Conservation (phyloP, 2,113 vertebrate species). For the Noturus placidus region DNA sequence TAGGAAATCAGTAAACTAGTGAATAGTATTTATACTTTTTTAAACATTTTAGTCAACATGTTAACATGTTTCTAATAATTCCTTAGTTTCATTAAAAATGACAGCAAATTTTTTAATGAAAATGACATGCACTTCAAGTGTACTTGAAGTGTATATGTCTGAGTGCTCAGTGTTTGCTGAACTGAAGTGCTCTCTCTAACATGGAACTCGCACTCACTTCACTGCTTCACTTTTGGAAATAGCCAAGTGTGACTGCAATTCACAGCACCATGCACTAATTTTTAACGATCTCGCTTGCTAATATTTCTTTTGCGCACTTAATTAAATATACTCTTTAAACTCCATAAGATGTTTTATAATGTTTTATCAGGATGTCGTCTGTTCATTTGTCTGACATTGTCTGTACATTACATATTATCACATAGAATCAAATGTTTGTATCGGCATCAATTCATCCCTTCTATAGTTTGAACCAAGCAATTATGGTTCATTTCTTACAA, state of each 20-base stretch:
- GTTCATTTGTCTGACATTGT: not conserved
- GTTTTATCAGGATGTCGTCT: not conserved
- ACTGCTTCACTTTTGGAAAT: not conserved
- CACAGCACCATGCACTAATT: not conserved
- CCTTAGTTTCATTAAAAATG: not conserved
- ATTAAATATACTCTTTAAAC: slow-evolving; percentile 2
- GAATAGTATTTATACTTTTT: not conserved
- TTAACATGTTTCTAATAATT: not conserved
- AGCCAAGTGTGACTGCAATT: not conserved
- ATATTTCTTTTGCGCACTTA: not conserved
- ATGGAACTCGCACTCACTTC: not conserved
- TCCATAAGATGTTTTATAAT: not conserved
- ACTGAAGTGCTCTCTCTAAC: not conserved
- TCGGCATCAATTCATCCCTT: not conserved
- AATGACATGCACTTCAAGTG: not conserved
- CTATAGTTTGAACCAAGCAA: not conserved
- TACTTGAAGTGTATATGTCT: not conserved
- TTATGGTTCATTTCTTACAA: not conserved
- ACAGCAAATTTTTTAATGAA: too few species aligned
- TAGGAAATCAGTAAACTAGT: not conserved
- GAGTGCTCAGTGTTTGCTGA: not conserved
- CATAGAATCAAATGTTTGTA: not conserved
- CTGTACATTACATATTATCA: not conserved
- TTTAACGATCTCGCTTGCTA: not conserved
- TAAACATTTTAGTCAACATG: not conserved